Base-by-base conservation (phyloP, 2,888 invertebrate genomes). In the Drosophila lacicola region DNA sequence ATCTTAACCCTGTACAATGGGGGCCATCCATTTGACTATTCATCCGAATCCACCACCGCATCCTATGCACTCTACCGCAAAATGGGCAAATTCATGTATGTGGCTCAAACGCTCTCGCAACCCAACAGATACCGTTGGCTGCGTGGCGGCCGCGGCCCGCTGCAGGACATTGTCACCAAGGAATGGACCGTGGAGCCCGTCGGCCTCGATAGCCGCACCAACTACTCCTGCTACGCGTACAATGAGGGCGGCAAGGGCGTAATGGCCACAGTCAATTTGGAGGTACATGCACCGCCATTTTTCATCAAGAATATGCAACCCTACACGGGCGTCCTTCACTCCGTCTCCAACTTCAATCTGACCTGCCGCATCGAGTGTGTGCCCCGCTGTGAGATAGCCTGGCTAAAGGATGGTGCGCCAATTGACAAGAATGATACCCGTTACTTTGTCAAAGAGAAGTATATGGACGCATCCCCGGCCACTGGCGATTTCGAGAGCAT, bases 301-400 rank as follows among this genome's bases (percentile, higher is more conserved):
- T 97, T 98, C 93, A 97, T 98, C 82, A 95, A 96, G 84, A 95
- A 96, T 19, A 94, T 97, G 89, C 95, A 95, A 42, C 96, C 96
- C 2, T 97, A 97, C 93, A 96, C 96, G 65, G 97, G 97, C 2
- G 95, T 95, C 45, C 92, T 96, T 13, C 96, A 96, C 92, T 96
- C 96, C 77, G 95, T 96, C 36, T 93, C 93, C 93, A 94, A 96
- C 92, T 96, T 96, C 60, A 95, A 96, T 60, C 93, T 98, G 14
- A 96, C 96, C 1, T 98, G 98, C 91, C 95, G 97, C 72, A 96
- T 98, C 57, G 98, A 98, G 90, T 98, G 98, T 90, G 96, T 96
- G 10, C 98, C 98, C 0, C 94, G 95, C 37, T 98, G 98, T 93
- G 94, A 95, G 74, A 96, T 98, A 62, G 94, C 95, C 25, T 98